Evolutionary conservation across 2,797 vertebrate species (phyloP).

Genomic region (Steatocranus sp.): DNA sequence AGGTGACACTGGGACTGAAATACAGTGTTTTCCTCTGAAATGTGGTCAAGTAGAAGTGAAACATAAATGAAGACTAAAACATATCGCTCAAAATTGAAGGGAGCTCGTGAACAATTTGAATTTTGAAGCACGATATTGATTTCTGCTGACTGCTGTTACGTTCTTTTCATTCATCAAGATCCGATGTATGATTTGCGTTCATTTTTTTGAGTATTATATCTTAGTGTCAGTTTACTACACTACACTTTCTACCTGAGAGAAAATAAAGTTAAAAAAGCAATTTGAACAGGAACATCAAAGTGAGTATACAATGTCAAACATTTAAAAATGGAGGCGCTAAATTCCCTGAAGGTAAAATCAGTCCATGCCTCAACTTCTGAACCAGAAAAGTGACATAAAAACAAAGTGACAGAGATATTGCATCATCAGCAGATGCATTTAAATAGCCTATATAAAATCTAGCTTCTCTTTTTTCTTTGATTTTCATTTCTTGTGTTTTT

Average conservation of each 20-base stretch:
- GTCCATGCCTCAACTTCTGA: not conserved
- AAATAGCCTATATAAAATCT: not conserved
- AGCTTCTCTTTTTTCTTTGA: not conserved
- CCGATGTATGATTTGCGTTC: not conserved
- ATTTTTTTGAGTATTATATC: not conserved
- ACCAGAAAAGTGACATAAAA: not conserved
- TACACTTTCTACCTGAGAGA: not conserved
- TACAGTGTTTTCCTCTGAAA: not conserved
- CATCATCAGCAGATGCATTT: conserved; percentile 1
- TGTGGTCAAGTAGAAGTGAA: not conserved
- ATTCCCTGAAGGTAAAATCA: not conserved
- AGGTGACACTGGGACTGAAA: not conserved
- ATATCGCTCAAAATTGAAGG: not conserved
- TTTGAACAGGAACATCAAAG: not conserved
- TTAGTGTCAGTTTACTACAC: not conserved
- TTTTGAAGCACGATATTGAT: not conserved
- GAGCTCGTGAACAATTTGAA: not conserved
- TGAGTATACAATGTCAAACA: not conserved
- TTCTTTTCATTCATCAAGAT: not conserved
- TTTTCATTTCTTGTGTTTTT: not conserved
- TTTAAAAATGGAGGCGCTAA: not conserved
- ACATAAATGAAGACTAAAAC: not conserved
- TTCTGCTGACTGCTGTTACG: not conserved
- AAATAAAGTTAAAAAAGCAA: not conserved
- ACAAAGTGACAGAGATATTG: conserved; percentile 1